Evolutionary conservation across 2,113 vertebrate genomes (phyloP), one percentile per base, ranked within the genome.

Genomic region (crab-eating macaque (Macaca fascicularis)): DNA sequence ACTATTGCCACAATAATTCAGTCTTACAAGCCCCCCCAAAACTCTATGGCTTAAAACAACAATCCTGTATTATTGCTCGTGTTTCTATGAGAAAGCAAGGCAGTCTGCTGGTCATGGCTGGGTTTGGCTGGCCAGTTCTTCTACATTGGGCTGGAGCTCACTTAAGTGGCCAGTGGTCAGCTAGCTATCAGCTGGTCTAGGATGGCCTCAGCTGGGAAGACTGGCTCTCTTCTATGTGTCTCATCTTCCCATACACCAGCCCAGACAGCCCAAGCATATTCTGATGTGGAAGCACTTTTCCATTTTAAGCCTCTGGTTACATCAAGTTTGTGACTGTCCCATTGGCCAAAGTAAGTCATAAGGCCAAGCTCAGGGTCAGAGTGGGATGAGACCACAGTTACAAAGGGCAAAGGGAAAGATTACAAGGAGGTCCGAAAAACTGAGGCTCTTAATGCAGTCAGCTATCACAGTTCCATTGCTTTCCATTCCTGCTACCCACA

Each of bases 41-140:
- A 80, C 1, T 5, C 38, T 7, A 16, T 1, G 48, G 19, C 45
- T 80, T 70, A 50, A 78, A 50, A 52, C 16, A 57, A 32, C 4
- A 32, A 5, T 50, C 32, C 0, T 23, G 2, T 5, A 0, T 32
- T 17, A 45, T 17, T 16, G 30, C 35, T 45, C 30, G 0, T 11
- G 2, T 2, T 7, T 30, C 22, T 74, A 0, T 11, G 27, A 69
- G 32, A 64, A 86, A 30, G 3, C 2, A 6, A 22, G 10, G 23
- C 16, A 12, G 35, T 57, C 61, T 50, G 10, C n/a, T 55, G 14
- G 4, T 25, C 4, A 0, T 30, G 40, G n/a, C 17, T 88, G 72
- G 4, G 61, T 74, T 57, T 50, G 50, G 40, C 16, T 40, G 64
- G 9, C 40, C 0, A 0, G 30, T 48, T 72, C 25, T 93, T 89